Percentiles rank a stretch among this genome's conserved stretches.
Conservation (phyloP, 2,888 invertebrate genomes). For the Brachyopa scutellaris region DNA sequence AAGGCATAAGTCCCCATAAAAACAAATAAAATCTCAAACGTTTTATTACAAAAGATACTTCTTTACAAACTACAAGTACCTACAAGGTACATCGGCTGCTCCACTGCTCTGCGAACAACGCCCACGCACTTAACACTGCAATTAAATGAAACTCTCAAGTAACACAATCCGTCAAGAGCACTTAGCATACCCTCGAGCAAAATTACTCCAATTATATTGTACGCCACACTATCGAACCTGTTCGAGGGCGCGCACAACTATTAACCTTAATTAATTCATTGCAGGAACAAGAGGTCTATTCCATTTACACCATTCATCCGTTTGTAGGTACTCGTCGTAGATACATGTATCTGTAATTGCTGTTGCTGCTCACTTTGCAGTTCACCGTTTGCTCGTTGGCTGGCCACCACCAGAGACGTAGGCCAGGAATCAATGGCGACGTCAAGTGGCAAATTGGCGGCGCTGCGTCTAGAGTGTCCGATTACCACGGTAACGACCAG, state of each 20-base stretch:
- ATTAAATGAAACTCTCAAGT: slow-evolving; percentile 66
- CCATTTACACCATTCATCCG: slow-evolving; percentile 11
- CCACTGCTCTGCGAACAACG: slow-evolving; percentile 11
- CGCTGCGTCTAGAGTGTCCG: slow-evolving; percentile 71
- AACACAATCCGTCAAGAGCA: slow-evolving; percentile 68
- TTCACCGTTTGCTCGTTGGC: slow-evolving; percentile 16
- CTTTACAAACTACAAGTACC: slow-evolving; percentile 21
- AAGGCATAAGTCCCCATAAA: too few species aligned
- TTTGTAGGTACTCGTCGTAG: too few species aligned
- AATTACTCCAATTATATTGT: slow-evolving; percentile 71
- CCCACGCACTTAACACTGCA: slow-evolving; percentile 53
- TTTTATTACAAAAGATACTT: slow-evolving; percentile 36
- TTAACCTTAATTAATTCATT: slow-evolving; percentile 72
- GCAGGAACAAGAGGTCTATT: slow-evolving; percentile 52
- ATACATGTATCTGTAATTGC: slow-evolving; percentile 57
- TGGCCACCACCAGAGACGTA: slow-evolving; percentile 28
- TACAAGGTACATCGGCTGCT: too few species aligned
- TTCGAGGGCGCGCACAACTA: slow-evolving; percentile 72
- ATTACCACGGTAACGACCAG: slow-evolving; percentile 48
- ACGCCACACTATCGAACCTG: slow-evolving; percentile 70
- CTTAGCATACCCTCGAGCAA: slow-evolving; percentile 66
- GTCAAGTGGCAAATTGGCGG: slow-evolving; percentile 71
- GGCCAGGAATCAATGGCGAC: slow-evolving; percentile 56
- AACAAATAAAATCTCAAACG: too few species aligned
- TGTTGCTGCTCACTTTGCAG: slow-evolving; percentile 58